Base-by-base conservation (phyloP, 2,888 invertebrate species). In the Cerastis rubricosa region DNA sequence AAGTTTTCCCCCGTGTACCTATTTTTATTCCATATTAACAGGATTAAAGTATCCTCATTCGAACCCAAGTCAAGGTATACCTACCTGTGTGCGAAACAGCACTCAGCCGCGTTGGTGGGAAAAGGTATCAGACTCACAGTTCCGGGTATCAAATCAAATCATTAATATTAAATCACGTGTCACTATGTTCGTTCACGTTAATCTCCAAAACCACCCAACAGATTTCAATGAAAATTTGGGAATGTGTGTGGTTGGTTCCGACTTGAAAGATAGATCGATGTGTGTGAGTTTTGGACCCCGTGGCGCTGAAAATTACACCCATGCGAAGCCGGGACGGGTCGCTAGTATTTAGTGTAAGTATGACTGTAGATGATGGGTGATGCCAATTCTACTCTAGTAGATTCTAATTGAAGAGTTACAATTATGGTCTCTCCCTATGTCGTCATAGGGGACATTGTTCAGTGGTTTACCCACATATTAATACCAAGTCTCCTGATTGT, bases 401-500 rank as follows among this genome's bases (percentile, higher is more conserved):
- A 40, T 22, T 29, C 12, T 40, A 40, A 63, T 40, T 63, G 1
- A 63, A 6, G 7, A 6, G 11, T 29, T 63, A 63, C 6, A 57
- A 25, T 57, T 57, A 57, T 57, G 12, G n/a, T n/a, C n/a, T 40
- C 6, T 3, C 63, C n/a, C 19, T 6, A 54, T n/a, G 19, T 57
- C 57, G 22, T 43, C n/a, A n/a, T n/a, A n/a, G n/a, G n/a, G n/a
- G n/a, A n/a, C n/a, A n/a, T n/a, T n/a, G n/a, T n/a, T 57, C 29
- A n/a, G n/a, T 19, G 22, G 22, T 80, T 47, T 54, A 43, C 25
- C 19, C 59, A 70, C 12, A 69, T 45, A 35, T 57, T 40, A 63
- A 7, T 64, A 49, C 40, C 22, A n/a, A 29, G 45, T 69, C 12
- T 54, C 59, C 54, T 54, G 59, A 74, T 54, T 68, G 45, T 84